A percentile compares a stretch with the other conserved stretches of the same genome.
Conservation (phyloP, 2,888 invertebrate species). For the Patella depressa region DNA sequence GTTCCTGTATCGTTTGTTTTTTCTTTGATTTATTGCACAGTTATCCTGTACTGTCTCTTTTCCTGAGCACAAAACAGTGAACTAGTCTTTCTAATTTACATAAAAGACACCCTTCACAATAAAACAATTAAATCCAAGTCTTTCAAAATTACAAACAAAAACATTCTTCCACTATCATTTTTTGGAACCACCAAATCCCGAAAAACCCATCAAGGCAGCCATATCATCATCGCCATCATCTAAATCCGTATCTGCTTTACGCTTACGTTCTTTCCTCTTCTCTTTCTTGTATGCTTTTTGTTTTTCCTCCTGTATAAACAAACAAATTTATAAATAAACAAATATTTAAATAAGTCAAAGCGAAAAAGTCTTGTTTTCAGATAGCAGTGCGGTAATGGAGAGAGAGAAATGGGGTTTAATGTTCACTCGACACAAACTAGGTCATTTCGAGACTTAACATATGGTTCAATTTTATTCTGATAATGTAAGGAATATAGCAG, state of each 20-base stretch:
- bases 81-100: too few relatives aligned
- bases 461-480: neutral
- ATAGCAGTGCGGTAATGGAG: neutral
- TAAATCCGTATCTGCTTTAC: constrained; percentile 73
- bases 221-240: constrained; percentile 62
- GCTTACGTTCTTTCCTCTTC: constrained; percentile 88
- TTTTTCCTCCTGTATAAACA: constrained; percentile 82
- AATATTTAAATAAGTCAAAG: too few relatives aligned
- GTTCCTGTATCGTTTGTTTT: too few relatives aligned
- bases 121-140: too few relatives aligned
- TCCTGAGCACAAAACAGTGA: too few relatives aligned
- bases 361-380: neutral
- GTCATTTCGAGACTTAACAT: too few relatives aligned
- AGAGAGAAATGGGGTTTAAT: neutral
- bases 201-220: constrained; percentile 70
- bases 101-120: too few relatives aligned
- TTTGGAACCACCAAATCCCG: constrained; percentile 67
- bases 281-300: constrained; percentile 90
- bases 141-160: too few relatives aligned
- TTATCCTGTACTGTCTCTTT: too few relatives aligned
- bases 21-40: too few relatives aligned
- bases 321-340: too few relatives aligned
- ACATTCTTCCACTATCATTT: constrained; percentile 28
- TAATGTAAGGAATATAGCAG: neutral
- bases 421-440: too few relatives aligned